These are phyloP conservation scores for Sturnus vulgaris DNA, from an alignment of 2,113 vertebrate genomes.

Conservation along the genomic window DNA sequence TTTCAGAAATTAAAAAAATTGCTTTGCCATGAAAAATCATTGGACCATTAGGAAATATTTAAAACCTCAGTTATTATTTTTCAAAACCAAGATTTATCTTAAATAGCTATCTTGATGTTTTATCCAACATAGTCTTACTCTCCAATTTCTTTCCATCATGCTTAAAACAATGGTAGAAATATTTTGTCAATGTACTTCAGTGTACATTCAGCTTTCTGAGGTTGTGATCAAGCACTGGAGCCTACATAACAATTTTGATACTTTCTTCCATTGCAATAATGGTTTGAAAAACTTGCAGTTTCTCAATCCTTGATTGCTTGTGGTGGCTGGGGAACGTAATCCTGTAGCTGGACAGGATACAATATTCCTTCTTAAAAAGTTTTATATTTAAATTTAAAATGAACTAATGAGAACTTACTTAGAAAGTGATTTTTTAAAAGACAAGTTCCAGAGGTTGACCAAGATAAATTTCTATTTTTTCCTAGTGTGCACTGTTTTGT, in stretches of 20 bases:
- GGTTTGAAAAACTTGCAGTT: neutral
- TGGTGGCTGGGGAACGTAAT: neutral
- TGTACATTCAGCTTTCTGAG: neutral
- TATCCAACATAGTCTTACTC: neutral
- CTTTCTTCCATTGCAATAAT: neutral
- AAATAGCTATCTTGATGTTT: neutral
- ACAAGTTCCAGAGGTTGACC: neutral
- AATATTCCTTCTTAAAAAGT: neutral
- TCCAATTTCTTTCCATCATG: neutral
- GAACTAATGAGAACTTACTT: neutral
- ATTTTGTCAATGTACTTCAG: neutral
- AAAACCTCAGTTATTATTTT: neutral
- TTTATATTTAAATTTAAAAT: neutral
- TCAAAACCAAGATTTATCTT: neutral
- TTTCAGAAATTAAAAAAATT: neutral
- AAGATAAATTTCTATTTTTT: neutral
- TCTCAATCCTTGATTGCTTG: neutral
- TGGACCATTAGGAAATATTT: neutral
- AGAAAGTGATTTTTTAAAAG: neutral
- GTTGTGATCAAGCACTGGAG: neutral
- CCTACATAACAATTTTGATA: neutral
- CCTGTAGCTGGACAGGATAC: neutral
- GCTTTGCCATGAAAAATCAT: rapidly evolving
- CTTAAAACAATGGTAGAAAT: neutral
- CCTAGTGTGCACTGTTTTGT: neutral